Conservation (phyloP, 2,888 invertebrate species). For the Drosophila differens region DNA sequence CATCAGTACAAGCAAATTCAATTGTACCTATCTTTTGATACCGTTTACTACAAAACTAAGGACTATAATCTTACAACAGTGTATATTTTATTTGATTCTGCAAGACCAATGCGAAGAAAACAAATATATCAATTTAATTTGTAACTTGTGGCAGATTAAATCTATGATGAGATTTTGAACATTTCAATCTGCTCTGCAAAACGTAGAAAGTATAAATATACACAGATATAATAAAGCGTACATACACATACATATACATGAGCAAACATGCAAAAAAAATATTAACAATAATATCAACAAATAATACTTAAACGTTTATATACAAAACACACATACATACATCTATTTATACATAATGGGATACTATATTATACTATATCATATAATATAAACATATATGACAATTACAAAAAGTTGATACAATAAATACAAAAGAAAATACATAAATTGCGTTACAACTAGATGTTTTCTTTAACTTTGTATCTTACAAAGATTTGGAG, state of each 20-base stretch:
- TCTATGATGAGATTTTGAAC: constrained; percentile 48
- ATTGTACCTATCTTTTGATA: constrained; percentile 83
- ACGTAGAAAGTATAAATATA: constrained; percentile 44
- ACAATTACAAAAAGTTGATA: constrained; percentile 77
- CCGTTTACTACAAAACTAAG: constrained; percentile 82
- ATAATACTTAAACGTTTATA: constrained; percentile 66
- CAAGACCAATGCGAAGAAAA: constrained; percentile 62
- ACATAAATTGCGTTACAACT: constrained; percentile 61
- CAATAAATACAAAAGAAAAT: constrained; percentile 67
- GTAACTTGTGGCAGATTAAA: constrained; percentile 29
- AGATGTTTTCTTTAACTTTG: neutral
- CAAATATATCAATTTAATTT: constrained; percentile 31
- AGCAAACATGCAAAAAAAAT: constrained; percentile 47
- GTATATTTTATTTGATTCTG: constrained; percentile 57
- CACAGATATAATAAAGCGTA: constrained; percentile 40
- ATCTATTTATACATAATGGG: constrained; percentile 72
- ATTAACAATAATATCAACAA: constrained; percentile 43
- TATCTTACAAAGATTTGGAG: neutral
- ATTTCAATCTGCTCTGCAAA: constrained; percentile 57
- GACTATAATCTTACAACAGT: constrained; percentile 79
- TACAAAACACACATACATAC: constrained; percentile 65
- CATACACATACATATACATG: constrained; percentile 44
- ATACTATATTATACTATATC: constrained; percentile 66
- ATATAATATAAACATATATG: constrained; percentile 66
- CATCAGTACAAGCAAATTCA: constrained; percentile 64